Evolutionary conservation across 2,797 vertebrate genomes (phyloP).

Genomic region (Anolis apletophallus): DNA sequence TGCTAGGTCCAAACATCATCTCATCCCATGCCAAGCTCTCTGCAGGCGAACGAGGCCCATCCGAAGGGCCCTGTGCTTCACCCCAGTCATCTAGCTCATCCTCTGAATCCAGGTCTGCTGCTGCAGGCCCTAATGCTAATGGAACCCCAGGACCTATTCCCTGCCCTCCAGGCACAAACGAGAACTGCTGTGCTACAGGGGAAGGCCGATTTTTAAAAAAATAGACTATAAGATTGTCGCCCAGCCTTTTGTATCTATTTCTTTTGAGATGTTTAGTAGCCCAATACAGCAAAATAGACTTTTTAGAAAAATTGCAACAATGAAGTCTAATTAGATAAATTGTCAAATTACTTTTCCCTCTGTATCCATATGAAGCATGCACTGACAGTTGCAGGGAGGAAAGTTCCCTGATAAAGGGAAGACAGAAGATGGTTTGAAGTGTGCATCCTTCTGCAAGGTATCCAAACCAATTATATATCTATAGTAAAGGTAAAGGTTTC

Average conservation of each 20-base stretch:
- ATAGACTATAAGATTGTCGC: neutral
- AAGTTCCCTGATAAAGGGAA: neutral
- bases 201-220: neutral
- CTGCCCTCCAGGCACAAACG: too few species aligned
- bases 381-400: neutral
- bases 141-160: too few species aligned
- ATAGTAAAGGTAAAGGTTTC: too few species aligned
- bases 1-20: too few species aligned
- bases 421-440: neutral
- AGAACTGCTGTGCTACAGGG: too few species aligned
- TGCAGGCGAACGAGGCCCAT: too few species aligned
- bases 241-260: neutral
- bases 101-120: too few species aligned
- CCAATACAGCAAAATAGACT: neutral
- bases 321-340: neutral
- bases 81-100: too few species aligned
- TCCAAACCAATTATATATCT: too few species aligned
- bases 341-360: neutral
- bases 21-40: too few species aligned
- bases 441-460: neutral
- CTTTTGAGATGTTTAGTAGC: neutral
- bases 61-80: too few species aligned
- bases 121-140: too few species aligned
- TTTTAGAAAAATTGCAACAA: neutral
- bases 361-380: neutral